Evolutionary conservation across 2,113 vertebrate species (phyloP), one percentile per base, ranked within the genome.

Genomic region (Sisor rabdophorus): DNA sequence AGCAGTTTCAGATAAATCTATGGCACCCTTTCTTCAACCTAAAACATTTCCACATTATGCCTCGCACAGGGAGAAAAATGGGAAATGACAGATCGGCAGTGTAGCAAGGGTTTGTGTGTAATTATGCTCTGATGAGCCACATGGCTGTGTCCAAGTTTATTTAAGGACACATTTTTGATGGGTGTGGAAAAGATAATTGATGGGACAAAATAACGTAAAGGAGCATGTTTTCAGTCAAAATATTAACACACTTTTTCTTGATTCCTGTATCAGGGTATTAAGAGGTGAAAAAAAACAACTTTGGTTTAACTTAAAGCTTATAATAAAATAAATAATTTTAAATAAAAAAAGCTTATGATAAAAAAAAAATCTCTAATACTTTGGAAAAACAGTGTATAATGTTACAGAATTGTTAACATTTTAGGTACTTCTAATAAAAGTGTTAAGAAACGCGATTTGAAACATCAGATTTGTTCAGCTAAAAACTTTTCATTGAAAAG

Each of bases 121-220:
- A 71, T 71, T 77, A 53, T 2, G 28, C 56, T 60, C 76, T 77
- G 67, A 77, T 71, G 76, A 61, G 56, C 55, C 74, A 55, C 63
- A 67, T 76, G 74, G 52, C 74, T 76, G 61, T 50, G 36, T 67
- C 61, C 55, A 60, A 71, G 76, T 71, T 71, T 77, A 71, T 71
- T 77, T 77, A 53, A 71, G 55, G 65, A 77, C 76, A 71, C 56
- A 26, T 77, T 55, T 67, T 61, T 77, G 67, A 77, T 53, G 67
- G 67, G 55, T 77, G 55, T 24, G 56, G 76, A 60, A 53, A 70
- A 48, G 67, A 70, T 77, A 71, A 71, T 71, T 70, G 55, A 69
- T 52, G 12, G n/a, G 67, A 71, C 22, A 20, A 13, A 60, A 60
- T 9, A 40, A 53, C 32, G 53, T 30, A 59, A 73, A 73, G 22